phyloP scores from a whole-genome alignment of 2,797 vertebrate genomes.

The Rhyacichthys aspro region DNA sequence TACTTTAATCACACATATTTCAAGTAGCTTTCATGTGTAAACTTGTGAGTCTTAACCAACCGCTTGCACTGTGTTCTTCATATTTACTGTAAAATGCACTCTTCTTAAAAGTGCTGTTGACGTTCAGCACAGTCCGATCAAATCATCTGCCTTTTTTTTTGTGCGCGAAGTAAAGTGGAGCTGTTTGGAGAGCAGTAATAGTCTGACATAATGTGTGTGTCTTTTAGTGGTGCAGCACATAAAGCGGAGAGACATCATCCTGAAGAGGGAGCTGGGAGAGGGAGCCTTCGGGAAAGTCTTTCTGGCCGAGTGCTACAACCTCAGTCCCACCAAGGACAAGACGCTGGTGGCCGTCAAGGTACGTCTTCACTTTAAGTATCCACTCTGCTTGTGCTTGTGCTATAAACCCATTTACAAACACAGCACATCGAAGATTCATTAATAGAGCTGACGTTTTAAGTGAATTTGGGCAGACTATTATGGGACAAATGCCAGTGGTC shows the following conservation, averaged over 20 bases:
- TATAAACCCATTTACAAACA: slow-evolving; percentile 8
- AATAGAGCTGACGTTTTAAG: neutral
- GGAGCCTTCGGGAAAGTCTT: slow-evolving; percentile 98
- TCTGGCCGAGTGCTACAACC: slow-evolving; percentile 98
- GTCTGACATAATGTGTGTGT: neutral
- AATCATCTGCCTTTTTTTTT: neutral
- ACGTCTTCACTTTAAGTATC: slow-evolving; percentile 23
- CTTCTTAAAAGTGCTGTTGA: neutral
- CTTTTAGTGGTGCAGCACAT: slow-evolving; percentile 91
- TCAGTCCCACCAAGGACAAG: slow-evolving; percentile 96
- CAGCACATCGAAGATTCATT: slow-evolving; percentile 6
- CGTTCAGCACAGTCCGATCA: neutral
- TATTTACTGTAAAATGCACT: neutral
- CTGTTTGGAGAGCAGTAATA: neutral
- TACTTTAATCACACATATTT: neutral
- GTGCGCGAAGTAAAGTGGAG: neutral
- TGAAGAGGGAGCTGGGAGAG: slow-evolving; percentile 96
- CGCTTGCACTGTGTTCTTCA: neutral
- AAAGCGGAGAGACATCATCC: slow-evolving; percentile 94
- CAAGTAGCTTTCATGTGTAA: neutral
- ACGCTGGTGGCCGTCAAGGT: slow-evolving; percentile 99
- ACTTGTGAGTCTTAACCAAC: too few relatives aligned
- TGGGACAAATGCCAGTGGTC: slow-evolving; percentile 8
- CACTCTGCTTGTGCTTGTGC: neutral
- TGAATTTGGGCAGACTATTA: slow-evolving; percentile 9